Conservation (phyloP, 2,113 vertebrate species). For the Strix uralensis region DNA sequence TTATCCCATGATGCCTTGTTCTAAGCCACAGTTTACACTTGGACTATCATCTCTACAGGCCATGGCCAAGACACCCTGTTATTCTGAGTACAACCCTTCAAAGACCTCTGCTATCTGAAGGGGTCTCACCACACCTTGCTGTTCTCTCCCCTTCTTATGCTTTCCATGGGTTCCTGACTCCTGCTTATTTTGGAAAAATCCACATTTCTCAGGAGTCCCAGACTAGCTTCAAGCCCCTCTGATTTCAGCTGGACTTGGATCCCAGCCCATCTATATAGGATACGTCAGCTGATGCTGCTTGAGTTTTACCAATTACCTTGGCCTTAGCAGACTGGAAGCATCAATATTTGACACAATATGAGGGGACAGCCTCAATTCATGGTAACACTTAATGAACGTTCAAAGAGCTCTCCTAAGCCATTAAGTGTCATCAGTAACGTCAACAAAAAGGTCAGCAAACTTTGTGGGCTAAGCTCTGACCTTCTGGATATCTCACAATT, state of each 20-base stretch:
- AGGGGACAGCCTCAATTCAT: not conserved
- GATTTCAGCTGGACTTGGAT: not conserved
- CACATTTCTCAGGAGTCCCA: not conserved
- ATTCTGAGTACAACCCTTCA: not conserved
- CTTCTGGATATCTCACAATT: not conserved
- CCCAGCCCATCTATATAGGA: not conserved
- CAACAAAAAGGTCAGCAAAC: slow-evolving; percentile 31
- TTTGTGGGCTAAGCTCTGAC: slow-evolving; percentile 11
- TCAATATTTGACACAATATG: not conserved
- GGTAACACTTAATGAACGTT: not conserved
- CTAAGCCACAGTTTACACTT: not conserved
- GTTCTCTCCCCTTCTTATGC: not conserved
- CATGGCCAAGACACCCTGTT: not conserved
- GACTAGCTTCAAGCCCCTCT: not conserved
- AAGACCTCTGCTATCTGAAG: not conserved
- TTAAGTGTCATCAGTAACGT: not conserved
- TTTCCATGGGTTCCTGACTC: not conserved
- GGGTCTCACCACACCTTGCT: not conserved
- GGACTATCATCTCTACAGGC: not conserved
- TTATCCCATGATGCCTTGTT: not conserved
- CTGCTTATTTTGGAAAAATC: not conserved
- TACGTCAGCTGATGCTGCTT: not conserved
- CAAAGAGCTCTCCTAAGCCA: not conserved
- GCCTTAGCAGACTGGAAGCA: not conserved
- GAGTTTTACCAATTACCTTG: not conserved